A percentile compares a stretch with the other conserved stretches of the same genome.
phyloP scores from a whole-genome alignment of 2,113 vertebrate genomes.

The Manacus vitellinus region DNA sequence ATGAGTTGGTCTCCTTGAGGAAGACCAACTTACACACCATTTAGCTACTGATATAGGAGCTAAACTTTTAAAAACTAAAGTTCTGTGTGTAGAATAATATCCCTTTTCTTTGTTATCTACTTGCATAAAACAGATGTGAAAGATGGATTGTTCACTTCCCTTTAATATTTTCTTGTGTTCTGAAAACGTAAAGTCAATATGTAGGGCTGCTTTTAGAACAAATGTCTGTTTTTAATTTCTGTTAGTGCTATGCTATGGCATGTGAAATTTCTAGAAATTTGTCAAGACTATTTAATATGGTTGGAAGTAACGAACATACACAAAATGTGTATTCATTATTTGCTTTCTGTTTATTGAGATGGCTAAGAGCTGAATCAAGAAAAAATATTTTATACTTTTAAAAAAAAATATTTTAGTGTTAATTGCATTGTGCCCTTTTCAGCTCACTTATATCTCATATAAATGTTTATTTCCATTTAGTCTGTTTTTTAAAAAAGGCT shows the following conservation, averaged over 20 bases:
- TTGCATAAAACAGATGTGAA: background rate
- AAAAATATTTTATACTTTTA: background rate
- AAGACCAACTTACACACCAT: background rate
- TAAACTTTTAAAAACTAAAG: background rate
- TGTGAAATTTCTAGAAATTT: background rate
- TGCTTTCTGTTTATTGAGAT: background rate
- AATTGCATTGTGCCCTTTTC: background rate
- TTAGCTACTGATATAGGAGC: background rate
- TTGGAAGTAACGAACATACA: background rate
- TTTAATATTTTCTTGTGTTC: background rate
- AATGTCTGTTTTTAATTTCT: background rate
- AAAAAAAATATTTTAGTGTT: background rate
- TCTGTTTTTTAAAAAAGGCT: background rate
- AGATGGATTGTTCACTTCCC: accelerated
- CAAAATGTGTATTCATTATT: background rate
- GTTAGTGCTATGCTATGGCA: background rate
- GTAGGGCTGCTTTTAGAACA: background rate
- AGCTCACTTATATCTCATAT: background rate
- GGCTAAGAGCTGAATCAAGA: background rate
- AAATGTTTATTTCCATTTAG: background rate
- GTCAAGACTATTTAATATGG: background rate
- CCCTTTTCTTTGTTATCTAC: background rate
- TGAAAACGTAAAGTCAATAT: background rate
- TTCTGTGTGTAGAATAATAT: background rate
- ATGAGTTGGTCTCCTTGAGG: background rate